phyloP scores from a whole-genome alignment of 2,888 invertebrate species.

The Calameuta idolon region DNA sequence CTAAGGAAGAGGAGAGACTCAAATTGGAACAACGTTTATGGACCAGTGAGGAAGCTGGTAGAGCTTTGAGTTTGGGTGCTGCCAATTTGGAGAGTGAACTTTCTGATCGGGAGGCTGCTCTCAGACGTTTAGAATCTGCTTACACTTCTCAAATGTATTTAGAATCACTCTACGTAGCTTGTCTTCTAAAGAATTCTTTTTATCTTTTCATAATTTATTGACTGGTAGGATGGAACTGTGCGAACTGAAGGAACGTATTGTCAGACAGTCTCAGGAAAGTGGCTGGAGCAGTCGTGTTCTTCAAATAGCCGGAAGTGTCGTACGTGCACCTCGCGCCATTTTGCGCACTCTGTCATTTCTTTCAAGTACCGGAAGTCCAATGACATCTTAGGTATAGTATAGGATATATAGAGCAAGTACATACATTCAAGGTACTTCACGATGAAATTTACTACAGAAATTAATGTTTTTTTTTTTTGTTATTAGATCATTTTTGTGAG shows the following conservation, averaged over 20 bases:
- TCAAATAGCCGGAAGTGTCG: conserved; percentile 59
- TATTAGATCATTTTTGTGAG: not conserved
- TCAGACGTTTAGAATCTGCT: conserved; percentile 50
- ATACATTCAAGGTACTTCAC: not conserved
- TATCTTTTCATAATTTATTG: not conserved
- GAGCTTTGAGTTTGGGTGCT: conserved; percentile 38
- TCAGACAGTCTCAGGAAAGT: conserved; percentile 50
- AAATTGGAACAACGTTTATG: conserved; percentile 43
- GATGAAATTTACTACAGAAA: not conserved
- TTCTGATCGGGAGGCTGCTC: conserved; percentile 47
- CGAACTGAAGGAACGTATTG: conserved; percentile 50
- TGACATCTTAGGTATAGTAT: conserved; percentile 30
- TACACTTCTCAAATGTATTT: conserved; percentile 52
- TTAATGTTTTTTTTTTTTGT: not conserved
- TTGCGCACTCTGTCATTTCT: conserved; percentile 56
- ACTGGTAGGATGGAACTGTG: conserved; percentile 44
- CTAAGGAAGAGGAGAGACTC: conserved; percentile 43
- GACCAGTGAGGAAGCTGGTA: conserved; percentile 42
- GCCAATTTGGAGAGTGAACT: conserved; percentile 48
- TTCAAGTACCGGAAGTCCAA: conserved; percentile 35
- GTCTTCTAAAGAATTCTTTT: not conserved
- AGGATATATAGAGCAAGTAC: not conserved
- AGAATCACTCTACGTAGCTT: not conserved
- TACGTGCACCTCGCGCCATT: conserved; percentile 56
- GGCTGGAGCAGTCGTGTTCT: conserved; percentile 59